Base-by-base conservation (phyloP, 2,888 invertebrate genomes). In the Cheilosia impressa region DNA sequence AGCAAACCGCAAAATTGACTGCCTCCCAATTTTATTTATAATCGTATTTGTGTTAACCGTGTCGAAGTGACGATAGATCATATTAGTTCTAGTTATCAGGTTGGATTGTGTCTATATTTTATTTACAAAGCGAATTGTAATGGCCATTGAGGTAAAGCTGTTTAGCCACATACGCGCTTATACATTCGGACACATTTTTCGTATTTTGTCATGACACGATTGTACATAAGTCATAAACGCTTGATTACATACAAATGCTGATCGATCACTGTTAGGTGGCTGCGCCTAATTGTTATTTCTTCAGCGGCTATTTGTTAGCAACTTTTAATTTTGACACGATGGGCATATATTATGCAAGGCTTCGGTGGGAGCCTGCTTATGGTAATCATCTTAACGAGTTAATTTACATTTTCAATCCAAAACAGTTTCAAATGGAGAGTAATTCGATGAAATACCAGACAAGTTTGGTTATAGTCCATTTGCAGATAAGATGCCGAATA, bases 21-120 rank as follows among this genome's bases (percentile, higher is more conserved):
- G 52, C 34, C 22, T 27, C 5, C 31, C 43, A 72, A 27, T 22
- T 79, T 34, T 53, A 50, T 78, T 71, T 71, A 50, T 69, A 13
- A 38, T 38, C 13, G 4, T 13, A 38, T 55, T 38, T n/a, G 1
- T 9, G 47, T 19, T n/a, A 38, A 24, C 22, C 34, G 24, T 62
- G 60, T 60, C 62, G 47, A 47, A 63, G 38, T 78, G 57, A 43
- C 55, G 38, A 38, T 47, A 47, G 45, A 47, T 63, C 41, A 17
- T 47, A 65, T 52, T 57, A 27, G 62, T 71, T 57, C 19, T 47
- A 24, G 38, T 50, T 57, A 47, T 63, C 55, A 27, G 15, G 27
- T 45, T 47, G 47, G 47, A 9, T 17, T 47, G 7, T 17, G 19
- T 19, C 19, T 17, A 47, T 9, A 19, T 9, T 47, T 3, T 10